These are phyloP conservation scores for Leptopilina clavipes DNA, from an alignment of 1,140 invertebrate genomes.

Conservation along the genomic window DNA sequence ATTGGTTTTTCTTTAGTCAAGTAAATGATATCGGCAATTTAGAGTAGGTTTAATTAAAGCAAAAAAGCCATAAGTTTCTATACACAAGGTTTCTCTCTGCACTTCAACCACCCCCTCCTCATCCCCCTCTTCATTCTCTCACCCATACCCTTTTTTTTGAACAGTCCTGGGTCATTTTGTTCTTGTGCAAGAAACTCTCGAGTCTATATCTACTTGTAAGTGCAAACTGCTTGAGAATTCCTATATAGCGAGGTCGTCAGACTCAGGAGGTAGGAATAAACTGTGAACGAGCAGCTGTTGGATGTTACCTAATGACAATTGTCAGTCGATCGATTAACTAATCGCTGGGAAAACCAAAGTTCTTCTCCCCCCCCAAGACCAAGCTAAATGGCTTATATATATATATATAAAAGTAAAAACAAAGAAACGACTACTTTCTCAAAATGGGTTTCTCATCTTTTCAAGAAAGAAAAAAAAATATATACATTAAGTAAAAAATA, in stretches of 20 bases:
- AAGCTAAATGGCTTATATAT: background rate
- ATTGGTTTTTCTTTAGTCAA: background rate
- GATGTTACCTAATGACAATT: conserved; percentile 34
- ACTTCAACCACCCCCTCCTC: no score
- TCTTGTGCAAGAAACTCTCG: conserved; percentile 22
- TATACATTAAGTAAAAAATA: background rate
- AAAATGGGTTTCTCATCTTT: background rate
- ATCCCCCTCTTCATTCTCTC: no score
- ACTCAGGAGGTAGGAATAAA: conserved; percentile 29
- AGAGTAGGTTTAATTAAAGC: conserved; percentile 2
- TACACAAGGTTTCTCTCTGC: background rate
- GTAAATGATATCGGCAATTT: background rate
- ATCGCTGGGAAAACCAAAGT: conserved; percentile 14
- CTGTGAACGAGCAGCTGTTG: conserved; percentile 30
- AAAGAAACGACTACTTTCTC: background rate
- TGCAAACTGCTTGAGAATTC: conserved; percentile 31
- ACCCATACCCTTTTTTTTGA: background rate
- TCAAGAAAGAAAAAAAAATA: background rate
- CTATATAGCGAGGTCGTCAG: conserved; percentile 11
- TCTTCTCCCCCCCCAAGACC: background rate
- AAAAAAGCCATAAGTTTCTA: conserved; percentile 31
- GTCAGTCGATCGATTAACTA: conserved; percentile 31
- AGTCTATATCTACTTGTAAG: conserved; percentile 7
- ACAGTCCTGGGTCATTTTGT: conserved; percentile 11
- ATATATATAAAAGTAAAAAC: no score